A percentile compares a stretch with the other conserved stretches of the same genome.
Evolutionary conservation across 2,113 vertebrate genomes (phyloP).

Genomic region (Lampris incognitus): DNA sequence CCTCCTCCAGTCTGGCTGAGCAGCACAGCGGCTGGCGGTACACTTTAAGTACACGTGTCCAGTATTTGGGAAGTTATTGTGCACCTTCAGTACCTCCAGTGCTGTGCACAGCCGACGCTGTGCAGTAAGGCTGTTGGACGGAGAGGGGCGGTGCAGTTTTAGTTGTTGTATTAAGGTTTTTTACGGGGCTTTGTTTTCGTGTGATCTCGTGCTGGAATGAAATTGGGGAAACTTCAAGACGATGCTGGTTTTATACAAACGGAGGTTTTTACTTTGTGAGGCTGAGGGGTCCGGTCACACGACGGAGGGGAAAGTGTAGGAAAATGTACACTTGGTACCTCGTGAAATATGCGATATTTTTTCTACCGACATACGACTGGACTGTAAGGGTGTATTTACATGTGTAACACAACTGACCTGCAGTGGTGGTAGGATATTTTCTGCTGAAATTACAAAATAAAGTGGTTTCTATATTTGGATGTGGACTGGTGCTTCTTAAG

Average conservation of each 20-base stretch:
- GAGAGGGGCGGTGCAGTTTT: background rate
- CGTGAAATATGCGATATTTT: constrained; percentile 68
- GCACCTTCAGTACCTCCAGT: background rate
- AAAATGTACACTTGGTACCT: constrained; percentile 76
- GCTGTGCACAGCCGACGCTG: background rate
- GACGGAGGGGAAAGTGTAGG: constrained; percentile 43
- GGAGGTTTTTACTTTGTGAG: constrained; percentile 55
- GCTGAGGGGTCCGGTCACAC: constrained; percentile 20
- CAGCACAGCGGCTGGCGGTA: no score
- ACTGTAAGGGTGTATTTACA: constrained; percentile 81
- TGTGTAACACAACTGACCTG: constrained; percentile 79
- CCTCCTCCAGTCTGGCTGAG: no score
- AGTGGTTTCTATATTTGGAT: constrained; percentile 81
- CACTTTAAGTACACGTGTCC: no score
- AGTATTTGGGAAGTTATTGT: no score
- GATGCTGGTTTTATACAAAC: constrained; percentile 48
- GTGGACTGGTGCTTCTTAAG: background rate
- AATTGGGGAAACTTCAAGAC: constrained; percentile 20
- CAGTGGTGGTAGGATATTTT: constrained; percentile 83
- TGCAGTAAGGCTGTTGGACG: background rate
- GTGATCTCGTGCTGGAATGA: background rate
- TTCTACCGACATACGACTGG: constrained; percentile 73
- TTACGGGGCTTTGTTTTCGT: constrained; percentile 12
- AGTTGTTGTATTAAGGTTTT: constrained; percentile 18
- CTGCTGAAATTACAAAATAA: constrained; percentile 79